phyloP scores from a whole-genome alignment of 2,113 vertebrate genomes.

The Nycticryphes semicollaris region DNA sequence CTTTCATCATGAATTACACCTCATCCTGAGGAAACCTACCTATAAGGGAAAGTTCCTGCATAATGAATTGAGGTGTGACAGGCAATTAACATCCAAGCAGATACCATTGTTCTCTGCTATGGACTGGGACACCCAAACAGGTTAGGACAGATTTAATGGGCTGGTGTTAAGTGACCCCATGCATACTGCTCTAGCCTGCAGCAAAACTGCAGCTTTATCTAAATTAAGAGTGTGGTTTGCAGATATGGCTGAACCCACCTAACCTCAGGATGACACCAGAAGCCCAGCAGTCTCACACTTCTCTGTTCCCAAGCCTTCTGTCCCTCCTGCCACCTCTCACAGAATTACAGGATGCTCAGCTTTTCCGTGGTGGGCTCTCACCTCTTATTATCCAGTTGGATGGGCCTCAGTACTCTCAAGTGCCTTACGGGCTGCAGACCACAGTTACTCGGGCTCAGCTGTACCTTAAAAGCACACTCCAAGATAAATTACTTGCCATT shows the following conservation, averaged over 20 bases:
- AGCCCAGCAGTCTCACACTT: accelerated
- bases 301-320: not conserved
- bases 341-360: not conserved
- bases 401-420: not conserved
- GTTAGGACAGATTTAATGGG: not conserved
- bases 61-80: not conserved
- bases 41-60: conserved; percentile 19
- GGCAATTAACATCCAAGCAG: not conserved
- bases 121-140: not conserved
- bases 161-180: not conserved
- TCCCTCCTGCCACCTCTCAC: accelerated
- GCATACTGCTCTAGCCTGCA: not conserved
- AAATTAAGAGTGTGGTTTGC: not conserved
- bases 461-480: not conserved
- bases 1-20: not conserved
- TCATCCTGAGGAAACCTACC: not conserved
- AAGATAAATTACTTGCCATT: not conserved
- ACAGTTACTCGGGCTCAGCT: not conserved
- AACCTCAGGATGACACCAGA: not conserved
- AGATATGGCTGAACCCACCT: not conserved
- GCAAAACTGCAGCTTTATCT: not conserved
- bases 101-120: not conserved
- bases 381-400: accelerated
- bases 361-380: not conserved
- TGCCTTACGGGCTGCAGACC: not conserved